Evolutionary conservation across 2,113 vertebrate species (phyloP).

Genomic region (Leptodactylus fuscus): DNA sequence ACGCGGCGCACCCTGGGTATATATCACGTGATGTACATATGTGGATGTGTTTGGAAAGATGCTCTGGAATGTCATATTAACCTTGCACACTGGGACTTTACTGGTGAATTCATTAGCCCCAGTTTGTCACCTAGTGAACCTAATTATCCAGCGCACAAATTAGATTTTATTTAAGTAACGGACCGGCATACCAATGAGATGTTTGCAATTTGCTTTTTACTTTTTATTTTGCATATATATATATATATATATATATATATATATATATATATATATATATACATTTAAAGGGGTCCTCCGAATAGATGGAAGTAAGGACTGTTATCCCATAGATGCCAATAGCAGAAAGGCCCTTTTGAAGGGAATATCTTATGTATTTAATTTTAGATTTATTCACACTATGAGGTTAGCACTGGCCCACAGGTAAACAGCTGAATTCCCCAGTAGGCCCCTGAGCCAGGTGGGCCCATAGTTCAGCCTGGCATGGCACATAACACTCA

Average conservation of each 20-base stretch:
- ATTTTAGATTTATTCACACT: too few relatives aligned
- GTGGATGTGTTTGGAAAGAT: not conserved
- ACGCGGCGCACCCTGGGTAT: too few relatives aligned
- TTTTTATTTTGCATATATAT: not conserved
- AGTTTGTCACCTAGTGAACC: conserved; percentile 38
- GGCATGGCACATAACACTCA: too few relatives aligned
- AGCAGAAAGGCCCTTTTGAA: not conserved
- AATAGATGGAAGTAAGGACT: too few relatives aligned
- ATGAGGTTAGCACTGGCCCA: too few relatives aligned
- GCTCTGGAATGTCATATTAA: conserved; percentile 9
- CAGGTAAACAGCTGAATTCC: too few relatives aligned
- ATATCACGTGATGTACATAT: not conserved
- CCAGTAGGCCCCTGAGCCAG: too few relatives aligned
- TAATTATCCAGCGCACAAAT: conserved; percentile 50
- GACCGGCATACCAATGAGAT: conserved; percentile 5
- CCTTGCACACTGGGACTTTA: conserved; percentile 6
- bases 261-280: not conserved
- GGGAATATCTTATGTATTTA: too few relatives aligned
- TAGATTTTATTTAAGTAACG: conserved; percentile 28
- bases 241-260: not conserved
- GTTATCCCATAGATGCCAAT: not conserved
- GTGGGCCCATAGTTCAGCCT: too few relatives aligned
- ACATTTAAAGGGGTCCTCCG: not conserved
- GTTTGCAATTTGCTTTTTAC: not conserved
- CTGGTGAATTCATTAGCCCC: conserved; percentile 46